Evolutionary conservation across 2,797 vertebrate species (phyloP).

Genomic region (Sebastes reedi): DNA sequence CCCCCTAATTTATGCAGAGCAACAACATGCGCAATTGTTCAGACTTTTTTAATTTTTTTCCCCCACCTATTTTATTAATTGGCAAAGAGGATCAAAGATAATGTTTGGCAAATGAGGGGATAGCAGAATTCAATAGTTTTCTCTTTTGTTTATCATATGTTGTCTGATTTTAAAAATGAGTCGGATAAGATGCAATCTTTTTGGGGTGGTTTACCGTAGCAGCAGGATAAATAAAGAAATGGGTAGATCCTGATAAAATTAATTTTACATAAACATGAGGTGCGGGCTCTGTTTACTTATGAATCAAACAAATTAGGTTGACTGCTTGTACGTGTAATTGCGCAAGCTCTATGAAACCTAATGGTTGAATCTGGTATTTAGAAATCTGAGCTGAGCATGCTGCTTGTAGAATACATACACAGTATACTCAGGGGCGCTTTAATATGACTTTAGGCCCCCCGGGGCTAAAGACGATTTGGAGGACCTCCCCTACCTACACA

Average conservation of each 20-base stretch:
- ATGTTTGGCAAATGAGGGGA: slow-evolving; percentile 25
- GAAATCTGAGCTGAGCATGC: background rate
- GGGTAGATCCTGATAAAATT: background rate
- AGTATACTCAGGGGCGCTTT: no score
- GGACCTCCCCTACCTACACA: no score
- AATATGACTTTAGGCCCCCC: no score
- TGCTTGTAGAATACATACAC: background rate
- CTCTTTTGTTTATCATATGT: background rate
- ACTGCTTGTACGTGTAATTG: background rate
- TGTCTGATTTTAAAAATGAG: background rate
- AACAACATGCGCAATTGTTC: slow-evolving; percentile 31
- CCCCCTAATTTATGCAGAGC: slow-evolving; percentile 46
- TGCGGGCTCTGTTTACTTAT: slow-evolving; percentile 2
- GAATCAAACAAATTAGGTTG: background rate
- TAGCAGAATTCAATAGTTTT: background rate
- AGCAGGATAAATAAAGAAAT: background rate
- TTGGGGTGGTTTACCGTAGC: background rate
- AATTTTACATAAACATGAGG: slow-evolving; percentile 17
- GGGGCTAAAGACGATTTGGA: no score
- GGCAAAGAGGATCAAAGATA: slow-evolving; percentile 40
- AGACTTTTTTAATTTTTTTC: background rate
- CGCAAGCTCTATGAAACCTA: background rate
- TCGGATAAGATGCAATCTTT: slow-evolving; percentile 1
- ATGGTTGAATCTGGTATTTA: background rate
- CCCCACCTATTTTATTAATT: slow-evolving; percentile 25